These are phyloP conservation scores for Drosophila tripunctata DNA, from an alignment of 2,888 invertebrate species.

Conservation along the genomic window DNA sequence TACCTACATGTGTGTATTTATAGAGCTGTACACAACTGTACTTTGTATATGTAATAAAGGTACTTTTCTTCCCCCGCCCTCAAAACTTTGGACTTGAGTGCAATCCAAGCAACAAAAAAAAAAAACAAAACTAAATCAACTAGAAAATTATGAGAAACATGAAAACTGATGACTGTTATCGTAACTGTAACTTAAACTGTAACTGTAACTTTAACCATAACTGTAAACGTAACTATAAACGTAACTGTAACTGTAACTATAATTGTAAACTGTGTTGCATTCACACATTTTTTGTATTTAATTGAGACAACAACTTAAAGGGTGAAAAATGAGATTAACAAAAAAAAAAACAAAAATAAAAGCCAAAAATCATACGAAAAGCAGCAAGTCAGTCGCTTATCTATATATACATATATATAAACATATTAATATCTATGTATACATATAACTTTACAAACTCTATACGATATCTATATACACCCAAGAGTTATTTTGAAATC, in stretches of 20 bases:
- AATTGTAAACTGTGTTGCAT: conserved; percentile 44
- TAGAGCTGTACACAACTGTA: conserved; percentile 24
- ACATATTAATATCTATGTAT: conserved; percentile 34
- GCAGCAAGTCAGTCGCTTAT: conserved; percentile 48
- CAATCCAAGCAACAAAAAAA: conserved; percentile 33
- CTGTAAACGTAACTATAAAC: conserved; percentile 50
- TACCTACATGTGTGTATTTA: conserved; percentile 43
- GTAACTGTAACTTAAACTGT: conserved; percentile 33
- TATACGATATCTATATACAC: conserved; percentile 59
- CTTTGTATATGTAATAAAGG: conserved; percentile 31
- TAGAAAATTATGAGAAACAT: conserved; percentile 49
- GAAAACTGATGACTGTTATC: conserved; percentile 60
- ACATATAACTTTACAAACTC: conserved; percentile 56
- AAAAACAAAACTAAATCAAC: conserved; percentile 19
- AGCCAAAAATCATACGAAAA: conserved; percentile 18
- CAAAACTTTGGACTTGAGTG: conserved; percentile 49
- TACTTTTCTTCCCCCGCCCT: conserved; percentile 20
- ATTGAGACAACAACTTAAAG: conserved; percentile 32
- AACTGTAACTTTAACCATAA: conserved; percentile 34
- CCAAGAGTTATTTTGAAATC: conserved; percentile 62
- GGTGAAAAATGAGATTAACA: conserved; percentile 26
- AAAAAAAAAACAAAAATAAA: neutral
- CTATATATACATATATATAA: conserved; percentile 29
- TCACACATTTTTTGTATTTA: conserved; percentile 53
- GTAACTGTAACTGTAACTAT: conserved; percentile 33